A percentile compares a stretch with the other conserved stretches of the same genome.
phyloP scores from a whole-genome alignment of 2,888 invertebrate genomes.

The Callosobruchus maculatus region DNA sequence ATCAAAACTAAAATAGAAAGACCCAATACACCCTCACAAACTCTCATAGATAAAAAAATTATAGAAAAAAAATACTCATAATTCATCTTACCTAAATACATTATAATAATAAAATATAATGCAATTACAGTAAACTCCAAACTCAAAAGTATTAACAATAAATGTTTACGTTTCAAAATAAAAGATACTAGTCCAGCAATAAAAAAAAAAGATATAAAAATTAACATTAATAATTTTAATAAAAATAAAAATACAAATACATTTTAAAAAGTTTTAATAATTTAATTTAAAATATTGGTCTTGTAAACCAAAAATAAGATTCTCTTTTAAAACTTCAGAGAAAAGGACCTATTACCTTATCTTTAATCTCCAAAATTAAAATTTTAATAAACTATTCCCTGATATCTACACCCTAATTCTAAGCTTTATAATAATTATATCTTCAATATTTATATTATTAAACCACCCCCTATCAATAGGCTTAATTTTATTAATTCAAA shows the following conservation, averaged over 20 bases:
- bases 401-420: constrained; percentile 40
- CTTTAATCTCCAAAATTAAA: constrained; percentile 69
- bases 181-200: constrained; percentile 53
- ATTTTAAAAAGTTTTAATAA: background rate
- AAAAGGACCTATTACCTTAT: constrained; percentile 55
- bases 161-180: constrained; percentile 57
- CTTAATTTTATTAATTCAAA: constrained; percentile 54
- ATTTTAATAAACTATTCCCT: constrained; percentile 64
- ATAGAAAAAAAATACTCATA: constrained; percentile 57
- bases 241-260: no score
- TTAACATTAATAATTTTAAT: constrained; percentile 1
- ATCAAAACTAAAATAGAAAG: constrained; percentile 60
- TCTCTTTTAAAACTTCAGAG: constrained; percentile 59
- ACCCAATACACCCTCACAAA: constrained; percentile 64
- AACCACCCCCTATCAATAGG: constrained; percentile 56
- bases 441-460: constrained; percentile 47
- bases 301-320: constrained; percentile 64
- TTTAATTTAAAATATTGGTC: constrained; percentile 32
- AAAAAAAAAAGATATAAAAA: constrained; percentile 49
- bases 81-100: constrained; percentile 50
- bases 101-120: constrained; percentile 40
- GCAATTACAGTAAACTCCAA: constrained; percentile 59
- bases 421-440: constrained; percentile 42
- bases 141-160: constrained; percentile 58
- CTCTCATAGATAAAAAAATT: constrained; percentile 60